Base-by-base conservation (phyloP, 2,888 invertebrate species). In the Argyra leucocephala region DNA sequence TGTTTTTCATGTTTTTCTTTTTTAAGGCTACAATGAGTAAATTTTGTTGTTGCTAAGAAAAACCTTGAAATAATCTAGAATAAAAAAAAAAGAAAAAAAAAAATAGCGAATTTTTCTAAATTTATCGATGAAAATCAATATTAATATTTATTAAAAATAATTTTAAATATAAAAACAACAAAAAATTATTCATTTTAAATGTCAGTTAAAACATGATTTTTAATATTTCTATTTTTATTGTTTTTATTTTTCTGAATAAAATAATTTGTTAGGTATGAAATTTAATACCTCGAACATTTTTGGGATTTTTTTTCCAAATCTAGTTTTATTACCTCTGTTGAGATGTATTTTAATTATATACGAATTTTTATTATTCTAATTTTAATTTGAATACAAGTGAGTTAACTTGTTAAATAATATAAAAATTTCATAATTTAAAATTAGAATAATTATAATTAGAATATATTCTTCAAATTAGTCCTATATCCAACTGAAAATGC, bases 261-360 rank as follows among this genome's bases (percentile, higher is more conserved):
- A 48, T 48, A n/a, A 48, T 48, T 48, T 48, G 48, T 48, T 48
- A 48, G n/a, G 48, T 48, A 48, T 48, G 48, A 48, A 18, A 48
- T 48, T n/a, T 48, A 48, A 48, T 48, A 48, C 48, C 48, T 48
- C 18, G 48, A 48, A 48, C 9, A 48, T 48, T 18, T 18, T 48
- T 48, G 4, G 15, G n/a, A 48, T 48, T 48, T 18, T 48, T 31
- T 6, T 26, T 31, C n/a, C 18, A 18, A 18, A 48, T 48, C 48
- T 18, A 48, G 48, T 48, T 48, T 48, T 31, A 10, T 31, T 4
- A 10, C 12, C 1, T 31, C 4, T 37, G 37, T 37, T 48, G 18
- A 5, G 7, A 12, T 10, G 7, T 31, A 12, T 26, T 26, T 26
- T 26, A 26, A 26, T 26, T 26, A 26, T 10, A 31, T 31, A 7